Evolutionary conservation across 1,140 invertebrate genomes (phyloP), one percentile per base, ranked within the genome.

Genomic region (Aphelenchoides fujianensis): DNA sequence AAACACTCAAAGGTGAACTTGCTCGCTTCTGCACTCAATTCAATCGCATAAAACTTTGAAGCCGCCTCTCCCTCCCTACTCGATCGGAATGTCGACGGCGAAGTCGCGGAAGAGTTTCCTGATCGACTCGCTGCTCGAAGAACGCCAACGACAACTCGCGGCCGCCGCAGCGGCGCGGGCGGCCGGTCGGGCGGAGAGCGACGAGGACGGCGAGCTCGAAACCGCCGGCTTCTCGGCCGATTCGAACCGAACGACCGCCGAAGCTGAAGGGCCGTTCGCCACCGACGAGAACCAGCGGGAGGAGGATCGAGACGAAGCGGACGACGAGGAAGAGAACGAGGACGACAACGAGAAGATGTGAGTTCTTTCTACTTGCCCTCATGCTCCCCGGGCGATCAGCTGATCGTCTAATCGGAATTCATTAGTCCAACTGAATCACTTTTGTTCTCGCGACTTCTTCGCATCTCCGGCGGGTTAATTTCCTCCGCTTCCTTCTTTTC

Each of bases 61-160:
- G n/a, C n/a, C n/a, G n/a, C n/a, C n/a, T n/a, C n/a, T n/a, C n/a
- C n/a, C n/a, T n/a, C n/a, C n/a, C n/a, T n/a, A n/a, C n/a, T n/a
- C n/a, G n/a, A n/a, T n/a, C n/a, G n/a, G n/a, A n/a, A 48, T 48
- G 12, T 48, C 41, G 41, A 48, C 12, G 12, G 12, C 41, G 23
- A 48, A 48, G 23, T 48, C 41, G 23, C 41, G 41, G 31, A 68
- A 68, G 32, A 76, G 74, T 16, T 76, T 76, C 32, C 53, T 76
- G 1, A 78, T 76, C 30, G 74, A 76, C 30, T 76, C 71, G 1
- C 23, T 76, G 12, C 76, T 76, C 16, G 74, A 76, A 62, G 78
- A 76, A 23, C 76, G 77, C 1, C 74, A 76, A 37, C 75, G 62
- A 34, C 27, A 69, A 32, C 36, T 76, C 3, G 68, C 76, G 2